Conservation (phyloP, 2,113 vertebrate species). For the Pipra filicauda region DNA sequence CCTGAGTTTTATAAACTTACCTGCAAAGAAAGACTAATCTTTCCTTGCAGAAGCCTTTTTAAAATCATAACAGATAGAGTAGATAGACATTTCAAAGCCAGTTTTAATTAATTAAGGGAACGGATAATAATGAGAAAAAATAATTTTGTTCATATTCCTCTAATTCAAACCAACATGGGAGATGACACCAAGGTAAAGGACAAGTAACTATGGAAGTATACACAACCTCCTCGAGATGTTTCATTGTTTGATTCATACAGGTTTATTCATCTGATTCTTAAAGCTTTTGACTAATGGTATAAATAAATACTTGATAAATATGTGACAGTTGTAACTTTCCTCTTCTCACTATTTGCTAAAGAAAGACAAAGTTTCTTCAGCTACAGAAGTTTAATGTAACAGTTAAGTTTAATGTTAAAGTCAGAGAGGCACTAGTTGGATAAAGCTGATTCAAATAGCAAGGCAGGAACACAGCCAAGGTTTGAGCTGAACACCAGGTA, state of each 20-base stretch:
- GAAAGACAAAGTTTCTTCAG: background rate
- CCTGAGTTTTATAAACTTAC: background rate
- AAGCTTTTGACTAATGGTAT: background rate
- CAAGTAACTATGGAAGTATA: background rate
- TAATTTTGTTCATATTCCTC: background rate
- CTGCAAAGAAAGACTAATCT: background rate
- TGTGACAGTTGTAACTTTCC: background rate
- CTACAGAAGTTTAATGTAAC: background rate
- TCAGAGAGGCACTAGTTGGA: background rate
- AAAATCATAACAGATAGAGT: background rate
- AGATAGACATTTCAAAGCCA: background rate
- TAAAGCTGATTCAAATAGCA: fast-evolving
- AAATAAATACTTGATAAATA: background rate
- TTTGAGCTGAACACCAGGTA: background rate
- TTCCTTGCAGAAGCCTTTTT: background rate
- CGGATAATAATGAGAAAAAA: background rate
- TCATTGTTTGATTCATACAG: background rate
- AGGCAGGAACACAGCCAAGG: background rate
- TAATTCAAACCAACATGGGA: background rate
- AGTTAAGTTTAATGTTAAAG: background rate
- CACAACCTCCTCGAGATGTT: background rate
- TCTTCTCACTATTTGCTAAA: background rate
- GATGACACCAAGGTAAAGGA: background rate
- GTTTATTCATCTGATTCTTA: background rate
- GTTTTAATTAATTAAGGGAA: background rate